These are phyloP conservation scores for Mobula birostris DNA, from an alignment of 2,113 vertebrate genomes.

Conservation along the genomic window DNA sequence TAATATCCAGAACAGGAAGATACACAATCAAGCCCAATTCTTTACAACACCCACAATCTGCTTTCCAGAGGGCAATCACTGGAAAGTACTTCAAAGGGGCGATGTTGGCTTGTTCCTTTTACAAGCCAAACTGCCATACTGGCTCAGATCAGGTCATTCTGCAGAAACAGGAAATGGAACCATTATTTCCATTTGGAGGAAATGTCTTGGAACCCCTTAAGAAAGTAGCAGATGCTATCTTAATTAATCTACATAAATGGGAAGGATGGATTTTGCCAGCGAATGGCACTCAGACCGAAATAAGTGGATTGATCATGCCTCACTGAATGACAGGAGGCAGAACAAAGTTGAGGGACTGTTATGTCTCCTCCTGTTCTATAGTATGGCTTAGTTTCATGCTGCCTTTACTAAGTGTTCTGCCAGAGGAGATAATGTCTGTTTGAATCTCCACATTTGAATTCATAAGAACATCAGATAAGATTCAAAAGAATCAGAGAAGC, in stretches of 20 bases:
- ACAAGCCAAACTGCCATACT: background rate
- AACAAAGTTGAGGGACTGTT: background rate
- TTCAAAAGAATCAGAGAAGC: constrained; percentile 14
- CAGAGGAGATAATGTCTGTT: constrained; percentile 1
- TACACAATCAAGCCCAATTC: background rate
- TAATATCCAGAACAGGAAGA: background rate
- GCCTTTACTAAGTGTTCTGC: background rate
- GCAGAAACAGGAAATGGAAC: background rate
- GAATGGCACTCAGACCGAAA: background rate
- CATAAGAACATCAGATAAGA: background rate
- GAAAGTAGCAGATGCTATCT: background rate
- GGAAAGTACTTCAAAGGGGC: background rate
- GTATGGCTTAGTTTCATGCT: background rate
- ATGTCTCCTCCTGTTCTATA: background rate
- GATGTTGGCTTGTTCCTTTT: background rate
- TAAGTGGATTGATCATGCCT: background rate
- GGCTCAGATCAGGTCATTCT: background rate
- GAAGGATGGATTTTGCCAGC: background rate
- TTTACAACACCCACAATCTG: background rate
- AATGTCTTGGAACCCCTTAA: background rate
- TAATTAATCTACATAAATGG: background rate
- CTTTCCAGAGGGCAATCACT: background rate
- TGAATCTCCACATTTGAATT: background rate
- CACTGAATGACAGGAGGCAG: background rate
- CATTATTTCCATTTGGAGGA: background rate